Evolutionary conservation across 53 echinoderm and acorn worm species (phyloP).

Genomic region (Zoroaster sp.): DNA sequence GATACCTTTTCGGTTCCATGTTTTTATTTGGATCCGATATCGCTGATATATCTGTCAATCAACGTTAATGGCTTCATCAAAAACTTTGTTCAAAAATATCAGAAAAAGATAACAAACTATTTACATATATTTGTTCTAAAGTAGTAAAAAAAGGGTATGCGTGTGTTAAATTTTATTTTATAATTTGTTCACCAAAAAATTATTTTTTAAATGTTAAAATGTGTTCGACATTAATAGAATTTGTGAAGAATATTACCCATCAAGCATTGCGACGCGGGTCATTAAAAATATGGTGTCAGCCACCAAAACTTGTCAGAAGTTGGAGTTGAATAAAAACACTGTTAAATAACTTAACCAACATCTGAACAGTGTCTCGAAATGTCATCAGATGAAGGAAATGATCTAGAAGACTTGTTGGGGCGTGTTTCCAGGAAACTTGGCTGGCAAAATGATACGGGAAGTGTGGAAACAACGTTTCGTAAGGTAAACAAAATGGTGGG

Average conservation of each 20-base stretch:
- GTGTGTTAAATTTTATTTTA: neutral
- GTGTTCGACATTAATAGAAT: too few relatives aligned
- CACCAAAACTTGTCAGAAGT: neutral
- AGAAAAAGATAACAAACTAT: neutral
- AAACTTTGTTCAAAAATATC: conserved; percentile 10
- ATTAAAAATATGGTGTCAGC: conserved; percentile 42
- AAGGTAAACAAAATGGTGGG: conserved; percentile 23
- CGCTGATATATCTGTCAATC: conserved; percentile 33
- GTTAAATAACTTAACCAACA: neutral
- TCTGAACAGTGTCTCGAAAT: neutral
- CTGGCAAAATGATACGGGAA: conserved; percentile 31
- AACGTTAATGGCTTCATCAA: conserved; percentile 31
- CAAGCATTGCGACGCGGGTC: conserved; percentile 41
- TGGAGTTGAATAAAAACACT: neutral
- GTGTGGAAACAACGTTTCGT: neutral
- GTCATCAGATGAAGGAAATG: conserved; percentile 29
- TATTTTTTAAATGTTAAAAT: neutral
- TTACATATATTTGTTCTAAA: neutral
- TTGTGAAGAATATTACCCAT: conserved; percentile 32
- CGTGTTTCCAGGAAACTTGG: conserved; percentile 63
- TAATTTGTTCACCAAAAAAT: neutral
- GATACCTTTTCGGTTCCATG: conserved; percentile 51
- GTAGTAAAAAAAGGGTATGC: neutral
- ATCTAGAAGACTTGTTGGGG: conserved; percentile 45
- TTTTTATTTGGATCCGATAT: conserved; percentile 49